Conservation (phyloP, 2,797 vertebrate species). For the Aphelocoma californica region DNA sequence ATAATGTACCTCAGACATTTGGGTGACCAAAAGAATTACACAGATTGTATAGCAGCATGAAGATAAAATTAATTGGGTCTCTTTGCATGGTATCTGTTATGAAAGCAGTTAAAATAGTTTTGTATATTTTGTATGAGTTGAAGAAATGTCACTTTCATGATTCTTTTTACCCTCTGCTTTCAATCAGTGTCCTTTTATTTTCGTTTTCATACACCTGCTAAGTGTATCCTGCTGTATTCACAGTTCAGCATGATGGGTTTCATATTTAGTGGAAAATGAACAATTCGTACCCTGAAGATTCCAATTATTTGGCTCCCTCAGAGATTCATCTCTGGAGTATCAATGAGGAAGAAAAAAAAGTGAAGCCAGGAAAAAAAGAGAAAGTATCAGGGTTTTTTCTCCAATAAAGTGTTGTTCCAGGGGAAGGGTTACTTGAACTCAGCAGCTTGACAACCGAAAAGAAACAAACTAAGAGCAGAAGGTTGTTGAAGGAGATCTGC, state of each 20-base stretch:
- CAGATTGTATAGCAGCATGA: constrained; percentile 34
- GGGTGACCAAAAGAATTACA: constrained; percentile 50
- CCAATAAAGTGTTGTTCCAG: constrained; percentile 1
- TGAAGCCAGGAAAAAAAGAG: constrained; percentile 26
- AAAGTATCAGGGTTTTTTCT: background rate
- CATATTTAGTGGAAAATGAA: constrained; percentile 82
- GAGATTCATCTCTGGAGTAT: constrained; percentile 64
- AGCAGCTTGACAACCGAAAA: background rate
- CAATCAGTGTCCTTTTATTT: constrained; percentile 66
- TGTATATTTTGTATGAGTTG: constrained; percentile 46
- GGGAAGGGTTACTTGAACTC: background rate
- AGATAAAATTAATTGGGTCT: constrained; percentile 65
- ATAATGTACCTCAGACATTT: constrained; percentile 29
- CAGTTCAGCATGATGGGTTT: constrained; percentile 77
- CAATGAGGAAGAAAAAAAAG: constrained; percentile 75
- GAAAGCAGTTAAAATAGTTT: constrained; percentile 57
- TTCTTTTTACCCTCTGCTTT: constrained; percentile 22
- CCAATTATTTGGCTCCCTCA: constrained; percentile 65
- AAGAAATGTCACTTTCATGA: constrained; percentile 47
- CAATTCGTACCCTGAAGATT: constrained; percentile 70
- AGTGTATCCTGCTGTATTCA: constrained; percentile 75
- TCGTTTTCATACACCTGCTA: constrained; percentile 83
- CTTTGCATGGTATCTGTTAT: constrained; percentile 31
- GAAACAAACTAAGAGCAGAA: constrained; percentile 28
- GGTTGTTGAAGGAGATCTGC: constrained; percentile 11